Evolutionary conservation across 1,140 invertebrate genomes (phyloP).

Genomic region (Megalonaias nervosa): DNA sequence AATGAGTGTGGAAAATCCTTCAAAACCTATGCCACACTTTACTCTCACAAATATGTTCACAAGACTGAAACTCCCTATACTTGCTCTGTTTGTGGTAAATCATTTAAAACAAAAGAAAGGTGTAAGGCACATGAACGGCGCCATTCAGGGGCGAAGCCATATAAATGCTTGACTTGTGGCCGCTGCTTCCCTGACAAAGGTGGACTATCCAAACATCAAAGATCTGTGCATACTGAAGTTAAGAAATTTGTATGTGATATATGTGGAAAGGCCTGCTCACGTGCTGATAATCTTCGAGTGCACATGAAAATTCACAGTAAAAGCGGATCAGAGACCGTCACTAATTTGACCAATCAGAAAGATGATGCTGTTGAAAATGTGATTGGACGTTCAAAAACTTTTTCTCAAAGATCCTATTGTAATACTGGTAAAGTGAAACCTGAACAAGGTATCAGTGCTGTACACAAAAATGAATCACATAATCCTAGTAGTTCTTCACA

Average conservation of each 20-base stretch:
- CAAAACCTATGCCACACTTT: constrained; percentile 62
- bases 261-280: constrained; percentile 73
- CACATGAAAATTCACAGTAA: constrained; percentile 70
- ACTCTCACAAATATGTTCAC: constrained; percentile 75
- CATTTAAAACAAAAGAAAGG: constrained; percentile 76
- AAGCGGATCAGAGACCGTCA: constrained; percentile 5
- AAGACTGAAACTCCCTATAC: constrained; percentile 70
- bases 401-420: neutral
- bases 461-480: neutral
- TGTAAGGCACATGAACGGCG: constrained; percentile 74
- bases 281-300: constrained; percentile 73
- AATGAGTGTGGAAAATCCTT: constrained; percentile 60
- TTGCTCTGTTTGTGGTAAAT: constrained; percentile 76
- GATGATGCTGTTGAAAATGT: constrained; percentile 1
- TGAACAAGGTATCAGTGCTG: constrained; percentile 6
- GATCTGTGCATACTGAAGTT: constrained; percentile 61
- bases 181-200: constrained; percentile 67
- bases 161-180: constrained; percentile 74
- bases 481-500: constrained; percentile 1
- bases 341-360: constrained; percentile 4
- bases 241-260: constrained; percentile 64
- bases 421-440: neutral
- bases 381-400: neutral
- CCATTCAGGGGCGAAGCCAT: constrained; percentile 74
- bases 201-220: constrained; percentile 66